Evolutionary conservation across 2,888 invertebrate species (phyloP).

Genomic region (Cordilura impudica): DNA sequence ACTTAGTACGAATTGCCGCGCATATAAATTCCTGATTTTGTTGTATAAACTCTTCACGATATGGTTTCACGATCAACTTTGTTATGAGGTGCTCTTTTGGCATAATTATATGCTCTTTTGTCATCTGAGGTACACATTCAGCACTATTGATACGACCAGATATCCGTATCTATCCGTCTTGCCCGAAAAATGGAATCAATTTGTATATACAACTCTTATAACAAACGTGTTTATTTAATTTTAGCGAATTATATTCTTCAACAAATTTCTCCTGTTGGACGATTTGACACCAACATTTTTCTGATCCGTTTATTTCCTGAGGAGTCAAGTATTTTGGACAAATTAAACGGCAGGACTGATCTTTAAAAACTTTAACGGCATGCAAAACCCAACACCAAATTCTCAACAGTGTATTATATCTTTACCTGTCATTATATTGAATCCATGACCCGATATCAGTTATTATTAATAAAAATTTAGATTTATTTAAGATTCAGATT

Average conservation of each 20-base stretch:
- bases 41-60: no score
- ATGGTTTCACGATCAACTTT: no score
- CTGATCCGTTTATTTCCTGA: not conserved
- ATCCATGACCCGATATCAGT: not conserved
- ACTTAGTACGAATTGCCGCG: no score
- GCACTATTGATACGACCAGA: conserved; percentile 1
- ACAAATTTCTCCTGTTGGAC: not conserved
- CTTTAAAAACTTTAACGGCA: conserved; percentile 16
- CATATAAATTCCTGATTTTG: no score
- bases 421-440: not conserved
- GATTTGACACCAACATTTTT: conserved; percentile 9
- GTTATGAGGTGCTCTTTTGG: not conserved
- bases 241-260: not conserved
- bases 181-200: not conserved
- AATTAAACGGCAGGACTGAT: not conserved
- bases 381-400: conserved; percentile 14
- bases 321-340: not conserved
- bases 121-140: not conserved
- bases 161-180: conserved; percentile 12
- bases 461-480: conserved; percentile 9
- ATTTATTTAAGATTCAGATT: conserved; percentile 2
- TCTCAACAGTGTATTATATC: conserved; percentile 3
- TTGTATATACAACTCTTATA: conserved; percentile 18
- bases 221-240: not conserved
- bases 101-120: conserved; percentile 23